phyloP scores from a whole-genome alignment of 2,888 invertebrate genomes.

The Amorpha juglandis region DNA sequence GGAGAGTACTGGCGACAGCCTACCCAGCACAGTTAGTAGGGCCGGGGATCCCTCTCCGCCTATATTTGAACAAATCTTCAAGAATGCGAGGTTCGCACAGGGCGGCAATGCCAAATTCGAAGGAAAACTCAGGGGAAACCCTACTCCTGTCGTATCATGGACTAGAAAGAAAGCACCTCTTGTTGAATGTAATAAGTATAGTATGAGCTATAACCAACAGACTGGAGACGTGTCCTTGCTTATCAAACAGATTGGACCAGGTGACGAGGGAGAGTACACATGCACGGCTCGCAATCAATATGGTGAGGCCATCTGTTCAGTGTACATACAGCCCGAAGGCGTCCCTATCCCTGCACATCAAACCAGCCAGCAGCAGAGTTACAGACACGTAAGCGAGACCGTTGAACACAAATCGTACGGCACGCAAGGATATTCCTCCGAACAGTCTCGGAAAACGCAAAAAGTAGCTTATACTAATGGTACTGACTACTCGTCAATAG shows the following conservation, averaged over 20 bases:
- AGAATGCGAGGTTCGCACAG: conserved; percentile 97
- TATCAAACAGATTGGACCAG: conserved; percentile 97
- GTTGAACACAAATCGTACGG: conserved; percentile 86
- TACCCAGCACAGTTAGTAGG: conserved; percentile 68
- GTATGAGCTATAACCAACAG: conserved; percentile 95
- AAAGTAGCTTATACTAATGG: conserved; percentile 91
- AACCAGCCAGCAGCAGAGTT: conserved; percentile 86
- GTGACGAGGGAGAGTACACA: conserved; percentile 98
- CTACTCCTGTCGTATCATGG: conserved; percentile 96
- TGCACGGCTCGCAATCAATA: conserved; percentile 97
- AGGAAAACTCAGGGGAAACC: conserved; percentile 95
- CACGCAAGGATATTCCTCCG: conserved; percentile 81
- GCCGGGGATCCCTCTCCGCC: conserved; percentile 94
- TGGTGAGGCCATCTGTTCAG: conserved; percentile 98
- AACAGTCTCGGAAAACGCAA: conserved; percentile 80
- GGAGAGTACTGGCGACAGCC: conserved; percentile 83
- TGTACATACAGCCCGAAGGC: conserved; percentile 96
- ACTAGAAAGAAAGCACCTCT: conserved; percentile 94
- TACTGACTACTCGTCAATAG: conserved; percentile 84
- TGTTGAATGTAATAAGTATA: conserved; percentile 93
- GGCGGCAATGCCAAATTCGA: conserved; percentile 97
- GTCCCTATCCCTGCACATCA: conserved; percentile 87
- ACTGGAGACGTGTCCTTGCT: conserved; percentile 95
- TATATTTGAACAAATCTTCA: conserved; percentile 97
- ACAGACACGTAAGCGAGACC: conserved; percentile 85